Conservation (phyloP, 2,888 invertebrate species). For the Adelphocoris suturalis region DNA sequence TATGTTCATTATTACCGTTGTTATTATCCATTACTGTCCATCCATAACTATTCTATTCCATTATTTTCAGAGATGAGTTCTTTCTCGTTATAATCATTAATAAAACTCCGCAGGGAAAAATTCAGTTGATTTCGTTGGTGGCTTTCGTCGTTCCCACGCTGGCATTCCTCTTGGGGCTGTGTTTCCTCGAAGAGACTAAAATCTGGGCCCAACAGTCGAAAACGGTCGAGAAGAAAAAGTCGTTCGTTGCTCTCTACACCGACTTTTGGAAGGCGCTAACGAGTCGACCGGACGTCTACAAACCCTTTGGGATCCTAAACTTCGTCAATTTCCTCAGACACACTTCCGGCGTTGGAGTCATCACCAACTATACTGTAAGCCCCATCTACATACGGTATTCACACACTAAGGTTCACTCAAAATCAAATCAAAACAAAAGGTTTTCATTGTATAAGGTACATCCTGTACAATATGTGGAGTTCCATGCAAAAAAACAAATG, state of each 20-base stretch:
- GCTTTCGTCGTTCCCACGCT: constrained; percentile 25
- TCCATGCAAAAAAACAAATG: too few relatives aligned
- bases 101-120: constrained; percentile 2
- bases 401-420: too few relatives aligned
- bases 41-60: too few relatives aligned
- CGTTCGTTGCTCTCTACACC: constrained; percentile 26
- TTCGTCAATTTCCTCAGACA: constrained; percentile 51
- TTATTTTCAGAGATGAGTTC: too few relatives aligned
- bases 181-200: constrained; percentile 50
- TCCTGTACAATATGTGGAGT: too few relatives aligned
- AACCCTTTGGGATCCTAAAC: constrained; percentile 58
- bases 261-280: constrained; percentile 46
- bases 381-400: neutral
- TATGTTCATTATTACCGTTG: too few relatives aligned
- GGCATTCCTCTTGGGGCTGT: neutral
- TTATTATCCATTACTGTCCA: too few relatives aligned
- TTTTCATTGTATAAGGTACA: too few relatives aligned
- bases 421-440: too few relatives aligned
- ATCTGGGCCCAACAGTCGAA: constrained; percentile 47
- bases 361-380: constrained; percentile 56
- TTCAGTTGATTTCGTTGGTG: constrained; percentile 38
- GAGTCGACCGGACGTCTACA: constrained; percentile 58
- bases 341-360: constrained; percentile 50
- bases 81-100: too few relatives aligned
- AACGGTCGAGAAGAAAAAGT: constrained; percentile 1